phyloP scores from a whole-genome alignment of 2,113 vertebrate genomes.

The Phaethornis superciliosus region DNA sequence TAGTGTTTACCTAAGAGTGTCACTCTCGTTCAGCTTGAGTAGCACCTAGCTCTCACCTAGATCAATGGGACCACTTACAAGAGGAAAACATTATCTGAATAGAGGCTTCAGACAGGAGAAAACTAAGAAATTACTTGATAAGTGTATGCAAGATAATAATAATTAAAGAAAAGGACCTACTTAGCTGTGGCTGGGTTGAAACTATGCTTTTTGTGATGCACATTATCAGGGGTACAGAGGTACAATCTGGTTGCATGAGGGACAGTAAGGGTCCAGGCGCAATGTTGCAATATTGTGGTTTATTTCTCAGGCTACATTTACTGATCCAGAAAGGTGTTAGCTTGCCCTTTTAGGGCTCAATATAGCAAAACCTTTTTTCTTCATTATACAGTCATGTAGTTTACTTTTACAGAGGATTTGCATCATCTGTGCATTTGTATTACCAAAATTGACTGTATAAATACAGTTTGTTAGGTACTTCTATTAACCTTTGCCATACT shows the following conservation, averaged over 20 bases:
- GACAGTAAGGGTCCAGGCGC: neutral
- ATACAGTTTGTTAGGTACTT: neutral
- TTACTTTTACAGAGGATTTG: constrained; percentile 23
- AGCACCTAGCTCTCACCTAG: constrained; percentile 9
- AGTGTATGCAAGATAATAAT: neutral
- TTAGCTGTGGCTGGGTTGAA: neutral
- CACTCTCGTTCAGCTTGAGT: constrained; percentile 10
- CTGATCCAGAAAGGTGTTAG: neutral
- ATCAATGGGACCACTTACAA: neutral
- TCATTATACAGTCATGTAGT: neutral
- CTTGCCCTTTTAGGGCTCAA: neutral
- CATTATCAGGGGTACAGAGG: neutral
- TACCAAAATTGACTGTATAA: neutral
- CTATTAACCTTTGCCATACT: constrained; percentile 27
- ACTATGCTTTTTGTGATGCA: neutral
- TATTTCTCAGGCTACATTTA: neutral
- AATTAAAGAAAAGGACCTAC: neutral
- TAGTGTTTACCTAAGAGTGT: neutral
- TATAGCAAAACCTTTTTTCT: neutral
- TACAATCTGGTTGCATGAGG: neutral
- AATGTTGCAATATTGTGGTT: neutral
- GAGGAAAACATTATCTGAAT: neutral
- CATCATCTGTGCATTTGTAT: neutral
- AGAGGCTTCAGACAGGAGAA: neutral
- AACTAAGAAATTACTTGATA: neutral